These are phyloP conservation scores for Nipponacmea schrenckii DNA, from an alignment of 2,888 invertebrate species.

Conservation along the genomic window DNA sequence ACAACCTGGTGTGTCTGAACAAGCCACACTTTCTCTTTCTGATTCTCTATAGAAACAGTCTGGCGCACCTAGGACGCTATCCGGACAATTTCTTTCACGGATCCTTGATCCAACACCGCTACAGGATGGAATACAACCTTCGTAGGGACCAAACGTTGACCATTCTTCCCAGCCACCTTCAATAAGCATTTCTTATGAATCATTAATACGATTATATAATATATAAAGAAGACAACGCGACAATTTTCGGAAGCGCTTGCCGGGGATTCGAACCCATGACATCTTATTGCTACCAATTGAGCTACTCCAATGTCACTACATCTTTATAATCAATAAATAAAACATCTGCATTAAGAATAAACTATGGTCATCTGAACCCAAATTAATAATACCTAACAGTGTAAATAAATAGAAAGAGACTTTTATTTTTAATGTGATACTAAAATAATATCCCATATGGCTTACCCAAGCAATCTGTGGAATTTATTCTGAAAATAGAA, in stretches of 20 bases:
- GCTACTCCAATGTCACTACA: too few species aligned
- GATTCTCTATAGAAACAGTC: not conserved
- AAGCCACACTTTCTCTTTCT: not conserved
- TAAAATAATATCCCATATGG: too few species aligned
- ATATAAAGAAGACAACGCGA: not conserved
- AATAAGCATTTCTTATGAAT: not conserved
- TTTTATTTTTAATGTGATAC: too few species aligned
- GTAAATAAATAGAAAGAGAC: too few species aligned
- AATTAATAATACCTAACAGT: too few species aligned
- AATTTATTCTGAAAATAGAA: too few species aligned
- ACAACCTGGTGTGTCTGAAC: not conserved
- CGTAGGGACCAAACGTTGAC: not conserved
- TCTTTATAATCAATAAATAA: too few species aligned
- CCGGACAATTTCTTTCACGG: not conserved
- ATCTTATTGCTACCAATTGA: not conserved
- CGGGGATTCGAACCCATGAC: not conserved
- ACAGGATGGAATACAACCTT: not conserved
- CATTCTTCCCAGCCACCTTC: not conserved
- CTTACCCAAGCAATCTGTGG: too few species aligned
- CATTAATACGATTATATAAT: not conserved
- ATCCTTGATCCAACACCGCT: not conserved
- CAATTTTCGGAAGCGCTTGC: not conserved
- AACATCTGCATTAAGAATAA: too few species aligned
- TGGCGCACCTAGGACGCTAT: not conserved
- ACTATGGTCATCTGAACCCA: too few species aligned